Base-by-base conservation (phyloP, 2,797 vertebrate genomes). In the Cichlasoma orientale region DNA sequence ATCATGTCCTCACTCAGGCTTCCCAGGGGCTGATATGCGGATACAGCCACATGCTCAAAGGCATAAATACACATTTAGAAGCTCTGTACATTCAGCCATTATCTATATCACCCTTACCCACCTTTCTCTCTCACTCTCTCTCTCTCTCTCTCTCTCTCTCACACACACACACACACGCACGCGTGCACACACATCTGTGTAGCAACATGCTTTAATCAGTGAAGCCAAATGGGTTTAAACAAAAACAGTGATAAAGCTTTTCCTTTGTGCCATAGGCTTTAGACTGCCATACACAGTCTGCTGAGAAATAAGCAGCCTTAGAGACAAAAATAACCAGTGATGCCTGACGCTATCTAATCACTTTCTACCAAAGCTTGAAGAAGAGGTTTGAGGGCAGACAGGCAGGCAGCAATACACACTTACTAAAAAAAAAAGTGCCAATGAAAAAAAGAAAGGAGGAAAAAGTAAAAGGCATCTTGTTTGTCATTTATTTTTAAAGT, bases 1-100 rank as follows among this genome's bases (percentile, higher is more conserved):
- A 94, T 95, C 94, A 94, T 78, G 76, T 92, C 78, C 76, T 23
- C 31, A 11, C 58, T 78, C 19, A 25, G 55, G 55, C 79, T 63
- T 77, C 75, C 85, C 56, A 14, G 16, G 76, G 66, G 89, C 90
- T 86, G 90, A 84, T 78, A 82, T 54, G 75, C 68, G 47, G 83
- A 88, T 73, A 56, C 76, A 87, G 86, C 70, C 85, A 79, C 80
- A 81, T 52, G 80, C 74, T 86, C 74, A 85, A 77, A 83, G 31
- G 72, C 47, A 79, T 63, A 82, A 86, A 85, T 71, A 72, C 81
- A 81, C 59, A 80, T 58, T 79, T 53, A 79, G 72, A 74, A 80
- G 19, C 36, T 14, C 44, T 50, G 55, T 59, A 68, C 41, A 8
- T 80, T 56, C 61, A 56, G 53, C 18, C 56, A 29, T 72, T 79